Percentiles rank a stretch among this genome's conserved stretches.
Evolutionary conservation across 2,888 invertebrate genomes (phyloP).

Genomic region (Rhimphoctona megacephalus): DNA sequence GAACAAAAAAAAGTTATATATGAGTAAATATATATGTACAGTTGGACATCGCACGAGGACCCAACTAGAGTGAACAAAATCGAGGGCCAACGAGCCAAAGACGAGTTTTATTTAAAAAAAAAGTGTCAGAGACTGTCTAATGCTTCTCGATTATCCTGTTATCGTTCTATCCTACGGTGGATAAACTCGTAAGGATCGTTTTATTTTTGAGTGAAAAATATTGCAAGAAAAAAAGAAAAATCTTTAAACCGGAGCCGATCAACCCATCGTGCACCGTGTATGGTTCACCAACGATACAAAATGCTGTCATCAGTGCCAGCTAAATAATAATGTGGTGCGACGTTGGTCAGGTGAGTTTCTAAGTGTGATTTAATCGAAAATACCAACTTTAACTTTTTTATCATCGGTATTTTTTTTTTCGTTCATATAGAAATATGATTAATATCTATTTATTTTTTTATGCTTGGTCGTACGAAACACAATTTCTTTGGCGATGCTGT

Average conservation of each 20-base stretch:
- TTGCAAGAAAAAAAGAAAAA: slow-evolving; percentile 1
- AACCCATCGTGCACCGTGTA: slow-evolving; percentile 73
- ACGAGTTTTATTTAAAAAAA: slow-evolving; percentile 25
- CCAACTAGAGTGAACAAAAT: slow-evolving; percentile 24
- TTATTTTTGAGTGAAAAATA: slow-evolving; percentile 23
- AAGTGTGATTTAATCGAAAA: slow-evolving; percentile 20
- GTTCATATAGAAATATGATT: neutral
- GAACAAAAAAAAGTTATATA: slow-evolving; percentile 29
- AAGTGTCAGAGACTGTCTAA: slow-evolving; percentile 35
- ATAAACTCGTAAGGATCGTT: slow-evolving; percentile 39
- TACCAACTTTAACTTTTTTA: slow-evolving; percentile 27
- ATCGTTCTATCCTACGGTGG: slow-evolving; percentile 17
- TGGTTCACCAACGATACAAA: slow-evolving; percentile 82
- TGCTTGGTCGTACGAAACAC: neutral
- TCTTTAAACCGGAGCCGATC: slow-evolving; percentile 61
- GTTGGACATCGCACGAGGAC: slow-evolving; percentile 39
- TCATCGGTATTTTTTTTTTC: neutral
- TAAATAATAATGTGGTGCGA: slow-evolving; percentile 85
- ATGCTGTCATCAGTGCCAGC: slow-evolving; percentile 84
- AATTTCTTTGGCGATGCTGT: neutral
- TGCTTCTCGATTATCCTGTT: neutral
- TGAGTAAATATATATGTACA: slow-evolving; percentile 12
- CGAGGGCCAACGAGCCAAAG: slow-evolving; percentile 11
- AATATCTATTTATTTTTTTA: neutral
- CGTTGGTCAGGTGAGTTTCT: slow-evolving; percentile 84